Evolutionary conservation across 2,113 vertebrate genomes (phyloP).

Genomic region (Typhlomys cinereus): DNA sequence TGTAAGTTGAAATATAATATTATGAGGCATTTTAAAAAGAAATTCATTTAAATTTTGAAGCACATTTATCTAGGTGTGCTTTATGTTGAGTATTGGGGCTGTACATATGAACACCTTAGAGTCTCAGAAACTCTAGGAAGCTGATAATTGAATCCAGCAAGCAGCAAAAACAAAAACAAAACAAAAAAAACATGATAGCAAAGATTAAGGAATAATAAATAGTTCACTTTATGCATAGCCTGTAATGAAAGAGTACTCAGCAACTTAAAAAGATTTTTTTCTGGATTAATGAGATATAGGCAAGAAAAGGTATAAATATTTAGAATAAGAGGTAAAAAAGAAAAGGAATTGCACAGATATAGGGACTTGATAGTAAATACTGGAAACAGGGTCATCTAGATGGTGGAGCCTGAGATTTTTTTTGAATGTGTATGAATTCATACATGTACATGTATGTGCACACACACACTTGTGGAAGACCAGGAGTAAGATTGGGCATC

Average conservation of each 20-base stretch:
- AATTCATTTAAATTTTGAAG: neutral
- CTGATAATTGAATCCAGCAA: neutral
- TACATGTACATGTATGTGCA: no score
- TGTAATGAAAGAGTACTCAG: neutral
- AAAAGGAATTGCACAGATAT: neutral
- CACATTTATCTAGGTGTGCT: no score
- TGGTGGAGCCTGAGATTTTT: no score
- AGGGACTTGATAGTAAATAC: neutral
- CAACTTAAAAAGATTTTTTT: constrained; percentile 18
- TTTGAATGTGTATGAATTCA: no score
- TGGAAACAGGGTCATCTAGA: neutral
- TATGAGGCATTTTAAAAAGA: neutral
- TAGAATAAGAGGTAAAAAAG: neutral
- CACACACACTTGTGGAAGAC: no score
- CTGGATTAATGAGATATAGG: neutral
- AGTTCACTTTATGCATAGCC: neutral
- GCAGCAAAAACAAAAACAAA: neutral
- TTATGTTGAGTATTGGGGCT: neutral
- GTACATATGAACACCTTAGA: neutral
- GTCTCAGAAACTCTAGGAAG: neutral
- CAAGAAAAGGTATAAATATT: constrained; percentile 12
- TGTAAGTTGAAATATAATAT: neutral
- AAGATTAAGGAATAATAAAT: neutral
- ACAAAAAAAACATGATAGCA: neutral
- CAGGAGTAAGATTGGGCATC: no score